Percentiles rank a stretch among this genome's conserved stretches.
These are phyloP conservation scores for Leptosomus discolor DNA, from an alignment of 2,113 vertebrate species.

Conservation along the genomic window DNA sequence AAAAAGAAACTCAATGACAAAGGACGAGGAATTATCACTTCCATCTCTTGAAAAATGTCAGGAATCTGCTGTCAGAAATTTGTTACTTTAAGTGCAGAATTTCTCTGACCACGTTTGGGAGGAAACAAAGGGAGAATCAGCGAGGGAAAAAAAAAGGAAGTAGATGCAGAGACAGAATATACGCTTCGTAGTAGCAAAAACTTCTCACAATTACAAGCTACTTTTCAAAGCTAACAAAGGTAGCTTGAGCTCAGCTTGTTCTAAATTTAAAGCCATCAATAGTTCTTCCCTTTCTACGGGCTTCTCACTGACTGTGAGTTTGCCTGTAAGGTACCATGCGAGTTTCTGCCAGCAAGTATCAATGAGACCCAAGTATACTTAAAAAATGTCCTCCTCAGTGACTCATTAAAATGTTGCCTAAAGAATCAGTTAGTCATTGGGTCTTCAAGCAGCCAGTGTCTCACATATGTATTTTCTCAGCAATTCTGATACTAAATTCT, in stretches of 20 bases:
- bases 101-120: not conserved
- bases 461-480: not conserved
- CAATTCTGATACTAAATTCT: not conserved
- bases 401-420: not conserved
- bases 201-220: not conserved
- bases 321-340: not conserved
- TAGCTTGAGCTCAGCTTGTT: not conserved
- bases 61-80: not conserved
- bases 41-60: not conserved
- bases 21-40: not conserved
- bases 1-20: not conserved
- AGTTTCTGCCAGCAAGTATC: not conserved
- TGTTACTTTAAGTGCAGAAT: not conserved
- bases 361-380: not conserved
- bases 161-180: not conserved
- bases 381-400: not conserved
- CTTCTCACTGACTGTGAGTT: not conserved
- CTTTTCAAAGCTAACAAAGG: not conserved
- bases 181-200: not conserved
- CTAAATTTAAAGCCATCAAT: not conserved
- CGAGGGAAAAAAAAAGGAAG: not conserved
- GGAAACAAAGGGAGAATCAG: not conserved
- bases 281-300: not conserved
- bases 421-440: not conserved
- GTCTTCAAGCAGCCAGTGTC: not conserved